These are phyloP conservation scores for Microctonus brassicae DNA, from an alignment of 2,888 invertebrate genomes.

Conservation along the genomic window DNA sequence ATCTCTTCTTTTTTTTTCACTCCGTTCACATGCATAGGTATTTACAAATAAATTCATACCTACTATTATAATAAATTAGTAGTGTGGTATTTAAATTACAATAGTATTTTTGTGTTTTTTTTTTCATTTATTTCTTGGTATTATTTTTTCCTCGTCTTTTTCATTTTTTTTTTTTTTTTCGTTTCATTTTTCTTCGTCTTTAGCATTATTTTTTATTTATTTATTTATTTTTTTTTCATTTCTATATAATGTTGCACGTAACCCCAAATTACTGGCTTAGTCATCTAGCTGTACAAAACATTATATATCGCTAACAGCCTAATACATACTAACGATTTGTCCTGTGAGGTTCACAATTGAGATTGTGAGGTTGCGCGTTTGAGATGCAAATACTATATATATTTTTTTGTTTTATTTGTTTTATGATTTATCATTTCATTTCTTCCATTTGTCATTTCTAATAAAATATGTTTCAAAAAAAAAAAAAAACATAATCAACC, in stretches of 20 bases:
- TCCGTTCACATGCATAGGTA: conserved; percentile 58
- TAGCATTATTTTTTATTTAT: background rate
- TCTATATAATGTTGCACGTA: conserved; percentile 68
- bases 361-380: conserved; percentile 55
- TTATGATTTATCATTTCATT: conserved; percentile 24
- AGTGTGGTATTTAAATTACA: conserved; percentile 63
- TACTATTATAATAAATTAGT: conserved; percentile 59
- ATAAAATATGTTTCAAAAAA: background rate
- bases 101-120: conserved; percentile 54
- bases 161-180: conserved; percentile 20
- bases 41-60: conserved; percentile 65
- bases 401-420: conserved; percentile 8
- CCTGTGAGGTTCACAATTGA: conserved; percentile 62
- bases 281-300: conserved; percentile 69
- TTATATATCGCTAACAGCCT: conserved; percentile 63
- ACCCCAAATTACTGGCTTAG: conserved; percentile 67
- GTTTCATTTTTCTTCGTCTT: background rate
- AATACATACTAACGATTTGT: conserved; percentile 64
- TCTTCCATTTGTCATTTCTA: conserved; percentile 40
- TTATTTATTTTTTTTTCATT: conserved; percentile 31
- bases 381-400: conserved; percentile 46
- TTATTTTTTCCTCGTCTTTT: background rate
- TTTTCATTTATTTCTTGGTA: conserved; percentile 23
- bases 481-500: conserved; percentile 36
- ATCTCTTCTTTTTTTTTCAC: conserved; percentile 37